Percentiles rank a stretch among this genome's conserved stretches.
Conservation (phyloP, 2,113 vertebrate species). For the Zosterops borbonicus region DNA sequence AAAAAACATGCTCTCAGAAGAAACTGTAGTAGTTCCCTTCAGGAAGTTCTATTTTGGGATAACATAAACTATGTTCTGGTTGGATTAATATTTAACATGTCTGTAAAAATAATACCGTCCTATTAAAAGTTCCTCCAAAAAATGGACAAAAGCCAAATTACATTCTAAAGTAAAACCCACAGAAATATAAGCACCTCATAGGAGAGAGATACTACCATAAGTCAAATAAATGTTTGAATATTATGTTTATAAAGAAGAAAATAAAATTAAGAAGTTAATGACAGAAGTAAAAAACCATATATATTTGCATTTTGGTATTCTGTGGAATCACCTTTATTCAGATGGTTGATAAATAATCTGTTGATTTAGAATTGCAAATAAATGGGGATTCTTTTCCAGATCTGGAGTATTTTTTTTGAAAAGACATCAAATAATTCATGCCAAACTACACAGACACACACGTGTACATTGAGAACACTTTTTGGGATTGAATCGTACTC, state of each 20-base stretch:
- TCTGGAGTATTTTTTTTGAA: background rate
- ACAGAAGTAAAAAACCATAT: background rate
- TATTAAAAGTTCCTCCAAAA: background rate
- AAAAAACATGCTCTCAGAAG: background rate
- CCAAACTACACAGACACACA: background rate
- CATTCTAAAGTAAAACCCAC: background rate
- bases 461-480: background rate
- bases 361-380: background rate
- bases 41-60: conserved; percentile 29
- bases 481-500: background rate
- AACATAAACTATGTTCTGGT: conserved; percentile 4
- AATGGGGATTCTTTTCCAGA: background rate
- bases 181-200: background rate
- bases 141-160: background rate
- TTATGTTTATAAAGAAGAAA: background rate
- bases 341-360: background rate
- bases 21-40: background rate
- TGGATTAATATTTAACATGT: conserved; percentile 52
- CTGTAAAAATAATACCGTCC: background rate
- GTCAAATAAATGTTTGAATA: background rate
- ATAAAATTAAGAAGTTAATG: background rate
- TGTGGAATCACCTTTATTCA: background rate
- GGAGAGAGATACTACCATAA: background rate
- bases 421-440: background rate
- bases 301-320: background rate